Percentiles rank a stretch among this genome's conserved stretches.
phyloP scores from a whole-genome alignment of 2,113 vertebrate genomes.

The Shinisaurus crocodilurus region DNA sequence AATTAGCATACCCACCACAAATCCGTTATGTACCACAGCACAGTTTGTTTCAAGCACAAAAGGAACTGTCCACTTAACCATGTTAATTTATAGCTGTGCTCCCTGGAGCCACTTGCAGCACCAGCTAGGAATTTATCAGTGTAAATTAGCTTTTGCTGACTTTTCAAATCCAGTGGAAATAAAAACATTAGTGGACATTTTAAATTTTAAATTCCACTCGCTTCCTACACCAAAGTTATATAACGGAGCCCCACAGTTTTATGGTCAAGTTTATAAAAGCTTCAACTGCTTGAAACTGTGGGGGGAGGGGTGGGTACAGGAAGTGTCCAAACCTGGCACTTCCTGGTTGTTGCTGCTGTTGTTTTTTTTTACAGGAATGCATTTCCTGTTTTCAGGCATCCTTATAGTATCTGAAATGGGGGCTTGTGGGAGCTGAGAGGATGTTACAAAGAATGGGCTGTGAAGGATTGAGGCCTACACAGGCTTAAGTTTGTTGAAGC shows the following conservation, averaged over 20 bases:
- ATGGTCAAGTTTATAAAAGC: conserved; percentile 12
- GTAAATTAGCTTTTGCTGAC: conserved; percentile 10
- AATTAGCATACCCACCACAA: conserved; percentile 10
- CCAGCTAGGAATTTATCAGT: conserved; percentile 34
- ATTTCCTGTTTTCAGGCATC: neutral
- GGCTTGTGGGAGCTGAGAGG: neutral
- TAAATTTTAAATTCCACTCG: conserved; percentile 16
- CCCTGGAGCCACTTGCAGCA: conserved; percentile 20
- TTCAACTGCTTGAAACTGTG: neutral
- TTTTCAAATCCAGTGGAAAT: conserved; percentile 13
- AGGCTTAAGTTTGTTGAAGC: no score
- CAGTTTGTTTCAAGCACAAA: conserved; percentile 43
- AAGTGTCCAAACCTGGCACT: neutral
- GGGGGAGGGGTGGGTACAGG: no score
- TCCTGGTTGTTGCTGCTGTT: neutral
- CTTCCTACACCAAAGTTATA: neutral
- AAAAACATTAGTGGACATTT: conserved; percentile 31
- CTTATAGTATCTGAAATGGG: neutral
- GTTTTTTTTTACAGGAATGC: neutral
- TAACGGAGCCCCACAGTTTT: neutral
- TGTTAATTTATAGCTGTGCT: conserved; percentile 32
- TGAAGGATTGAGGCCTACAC: no score
- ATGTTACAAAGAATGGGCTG: neutral
- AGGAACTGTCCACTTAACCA: neutral
- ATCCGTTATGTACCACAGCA: conserved; percentile 18